Evolutionary conservation across 2,113 vertebrate species (phyloP), one percentile per base, ranked within the genome.

Genomic region (Aegithalos caudatus): DNA sequence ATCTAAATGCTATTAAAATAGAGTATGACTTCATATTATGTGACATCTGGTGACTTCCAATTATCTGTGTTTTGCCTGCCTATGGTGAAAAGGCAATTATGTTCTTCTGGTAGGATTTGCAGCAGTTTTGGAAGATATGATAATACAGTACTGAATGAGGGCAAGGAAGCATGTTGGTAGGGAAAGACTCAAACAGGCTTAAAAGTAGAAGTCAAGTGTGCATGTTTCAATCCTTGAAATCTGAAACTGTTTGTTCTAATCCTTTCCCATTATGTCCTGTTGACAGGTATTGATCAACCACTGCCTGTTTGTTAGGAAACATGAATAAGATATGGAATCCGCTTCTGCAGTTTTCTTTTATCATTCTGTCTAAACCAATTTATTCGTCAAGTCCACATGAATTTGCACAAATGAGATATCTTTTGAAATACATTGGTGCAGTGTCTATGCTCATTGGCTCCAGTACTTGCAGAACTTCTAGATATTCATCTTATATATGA

Each of bases 1-100:
- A 95, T 95, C 94, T 94, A 97, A 95, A 96, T 92, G 88, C 93
- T 97, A 95, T 95, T 97, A 95, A 95, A 96, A 96, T 93, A 94
- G 87, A 95, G 86, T 97, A 94, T 96, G 96, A 94, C 92, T 96
- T 96, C 92, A 95, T 93, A 92, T 97, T 97, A 94, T 94, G 95
- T 97, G 94, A 95, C 96, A 97, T 95, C 95, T 96, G 83, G 85
- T 97, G 95, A 95, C 96, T 95, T 96, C 93, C 94, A 88, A 94
- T 96, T 94, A 94, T 95, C 92, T 86, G 44, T 96, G 89, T 90
- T 90, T 95, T 93, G 91, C 92, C 94, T 96, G 93, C 94, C 95
- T 94, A 87, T 92, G 47, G 94, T 96, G 92, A 96, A 97, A 96
- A 96, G 95, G 87, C 93, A 96, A 95, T 95, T 97, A 94, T 54